Percentiles rank a stretch among this genome's conserved stretches.
These are phyloP conservation scores for Mormyrops boulengeri DNA, from an alignment of 2,797 vertebrate species.

Conservation along the genomic window DNA sequence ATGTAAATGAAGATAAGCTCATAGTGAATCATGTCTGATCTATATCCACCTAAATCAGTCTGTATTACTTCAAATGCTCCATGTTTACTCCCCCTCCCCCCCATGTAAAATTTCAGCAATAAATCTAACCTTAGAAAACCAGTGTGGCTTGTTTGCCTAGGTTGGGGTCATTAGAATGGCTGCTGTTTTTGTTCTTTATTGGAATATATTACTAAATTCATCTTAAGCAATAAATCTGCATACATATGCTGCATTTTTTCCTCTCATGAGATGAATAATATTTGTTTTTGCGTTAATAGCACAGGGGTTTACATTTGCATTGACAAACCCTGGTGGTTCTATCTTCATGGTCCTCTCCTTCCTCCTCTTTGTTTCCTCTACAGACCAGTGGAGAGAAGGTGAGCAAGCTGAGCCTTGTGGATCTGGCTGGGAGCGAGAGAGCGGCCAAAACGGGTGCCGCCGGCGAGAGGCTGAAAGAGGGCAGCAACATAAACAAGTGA, in stretches of 20 bases:
- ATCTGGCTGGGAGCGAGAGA: conserved; percentile 88
- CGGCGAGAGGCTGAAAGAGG: conserved; percentile 85
- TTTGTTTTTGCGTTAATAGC: background rate
- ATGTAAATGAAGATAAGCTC: background rate
- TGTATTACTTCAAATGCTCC: background rate
- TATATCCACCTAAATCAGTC: background rate
- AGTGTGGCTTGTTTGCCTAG: conserved; percentile 30
- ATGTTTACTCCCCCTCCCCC: background rate
- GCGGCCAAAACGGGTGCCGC: conserved; percentile 87
- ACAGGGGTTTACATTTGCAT: background rate
- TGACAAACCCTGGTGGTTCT: background rate
- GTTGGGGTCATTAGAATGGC: background rate
- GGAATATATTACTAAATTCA: conserved; percentile 7
- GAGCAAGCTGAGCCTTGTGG: conserved; percentile 90
- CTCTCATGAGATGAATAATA: background rate
- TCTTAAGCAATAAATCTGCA: background rate
- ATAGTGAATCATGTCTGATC: background rate
- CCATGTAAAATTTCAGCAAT: conserved; percentile 9
- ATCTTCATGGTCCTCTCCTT: background rate
- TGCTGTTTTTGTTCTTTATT: conserved; percentile 27
- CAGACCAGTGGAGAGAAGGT: conserved; percentile 86
- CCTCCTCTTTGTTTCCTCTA: background rate
- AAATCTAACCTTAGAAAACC: conserved; percentile 28
- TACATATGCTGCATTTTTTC: background rate
- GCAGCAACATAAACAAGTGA: conserved; percentile 69